Conservation (phyloP, 2,888 invertebrate species). For the Antitype chi region DNA sequence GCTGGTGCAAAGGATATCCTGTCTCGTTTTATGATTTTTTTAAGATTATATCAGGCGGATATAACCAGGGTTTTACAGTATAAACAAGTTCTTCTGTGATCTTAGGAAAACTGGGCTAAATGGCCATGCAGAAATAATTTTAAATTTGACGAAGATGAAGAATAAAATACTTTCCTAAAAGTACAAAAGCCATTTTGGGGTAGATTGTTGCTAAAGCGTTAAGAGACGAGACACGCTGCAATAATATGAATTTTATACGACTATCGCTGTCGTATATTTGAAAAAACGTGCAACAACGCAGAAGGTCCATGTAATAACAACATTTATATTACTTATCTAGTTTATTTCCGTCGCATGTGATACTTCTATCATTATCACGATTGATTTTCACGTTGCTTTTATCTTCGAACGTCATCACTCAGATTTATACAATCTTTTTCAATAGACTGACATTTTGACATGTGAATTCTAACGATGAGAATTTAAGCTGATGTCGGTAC, state of each 20-base stretch:
- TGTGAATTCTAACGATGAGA: conserved; percentile 32
- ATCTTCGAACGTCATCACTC: conserved; percentile 52
- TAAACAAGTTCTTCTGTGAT: not conserved
- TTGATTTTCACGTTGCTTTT: conserved; percentile 56
- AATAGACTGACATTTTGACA: conserved; percentile 42
- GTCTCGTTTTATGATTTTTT: not conserved
- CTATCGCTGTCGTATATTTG: conserved; percentile 3
- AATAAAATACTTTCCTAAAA: not conserved
- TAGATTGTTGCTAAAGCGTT: not conserved
- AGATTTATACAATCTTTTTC: conserved; percentile 53
- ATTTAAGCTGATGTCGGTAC: not conserved
- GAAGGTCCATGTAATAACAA: conserved; percentile 26
- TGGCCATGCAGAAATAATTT: not conserved
- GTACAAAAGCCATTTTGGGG: not conserved
- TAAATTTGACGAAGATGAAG: not conserved
- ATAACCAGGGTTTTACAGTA: too few relatives aligned
- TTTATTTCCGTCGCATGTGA: conserved; percentile 55
- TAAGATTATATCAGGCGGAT: not conserved
- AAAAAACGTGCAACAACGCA: conserved; percentile 21
- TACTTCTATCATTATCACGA: conserved; percentile 48
- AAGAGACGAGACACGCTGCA: not conserved
- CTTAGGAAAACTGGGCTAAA: not conserved
- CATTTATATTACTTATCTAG: conserved; percentile 21
- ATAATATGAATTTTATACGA: not conserved
- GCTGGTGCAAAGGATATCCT: not conserved